Percentiles rank a stretch among this genome's conserved stretches.
Conservation (phyloP, 2,888 invertebrate species). For the Patella ulyssiponensis region DNA sequence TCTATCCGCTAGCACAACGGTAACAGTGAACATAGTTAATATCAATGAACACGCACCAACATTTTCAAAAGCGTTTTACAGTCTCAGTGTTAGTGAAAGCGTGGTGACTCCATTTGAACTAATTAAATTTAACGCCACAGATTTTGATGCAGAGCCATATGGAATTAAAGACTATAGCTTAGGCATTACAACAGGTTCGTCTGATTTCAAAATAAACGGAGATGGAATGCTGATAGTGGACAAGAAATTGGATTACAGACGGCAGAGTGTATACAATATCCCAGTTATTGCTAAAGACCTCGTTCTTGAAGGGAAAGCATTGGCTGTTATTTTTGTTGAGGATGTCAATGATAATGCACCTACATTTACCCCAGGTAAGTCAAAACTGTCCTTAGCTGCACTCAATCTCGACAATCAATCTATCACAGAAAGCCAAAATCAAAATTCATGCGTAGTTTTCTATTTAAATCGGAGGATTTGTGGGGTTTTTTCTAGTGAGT, state of each 20-base stretch:
- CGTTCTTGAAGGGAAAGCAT: neutral
- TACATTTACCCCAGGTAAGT: constrained; percentile 33
- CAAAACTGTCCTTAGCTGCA: neutral
- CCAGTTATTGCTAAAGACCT: constrained; percentile 76
- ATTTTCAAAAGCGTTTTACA: constrained; percentile 38
- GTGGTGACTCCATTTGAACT: constrained; percentile 25
- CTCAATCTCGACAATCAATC: too few species aligned
- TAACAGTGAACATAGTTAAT: constrained; percentile 46
- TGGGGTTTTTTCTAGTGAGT: too few species aligned
- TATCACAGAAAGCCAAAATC: too few species aligned
- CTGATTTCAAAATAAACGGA: constrained; percentile 78
- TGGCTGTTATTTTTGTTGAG: constrained; percentile 29
- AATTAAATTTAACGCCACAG: constrained; percentile 42
- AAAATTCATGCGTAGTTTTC: too few species aligned
- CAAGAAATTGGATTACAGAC: constrained; percentile 88
- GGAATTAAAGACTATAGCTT: neutral
- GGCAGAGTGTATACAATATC: constrained; percentile 84
- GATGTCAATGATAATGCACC: constrained; percentile 55
- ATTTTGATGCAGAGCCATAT: constrained; percentile 36
- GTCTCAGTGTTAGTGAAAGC: constrained; percentile 42
- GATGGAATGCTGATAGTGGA: constrained; percentile 88
- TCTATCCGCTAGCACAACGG: constrained; percentile 37
- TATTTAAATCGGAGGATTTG: too few species aligned
- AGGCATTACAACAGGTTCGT: neutral
- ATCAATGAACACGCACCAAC: constrained; percentile 53